phyloP scores from a whole-genome alignment of 2,113 vertebrate species.

The Oryctolagus cuniculus region DNA sequence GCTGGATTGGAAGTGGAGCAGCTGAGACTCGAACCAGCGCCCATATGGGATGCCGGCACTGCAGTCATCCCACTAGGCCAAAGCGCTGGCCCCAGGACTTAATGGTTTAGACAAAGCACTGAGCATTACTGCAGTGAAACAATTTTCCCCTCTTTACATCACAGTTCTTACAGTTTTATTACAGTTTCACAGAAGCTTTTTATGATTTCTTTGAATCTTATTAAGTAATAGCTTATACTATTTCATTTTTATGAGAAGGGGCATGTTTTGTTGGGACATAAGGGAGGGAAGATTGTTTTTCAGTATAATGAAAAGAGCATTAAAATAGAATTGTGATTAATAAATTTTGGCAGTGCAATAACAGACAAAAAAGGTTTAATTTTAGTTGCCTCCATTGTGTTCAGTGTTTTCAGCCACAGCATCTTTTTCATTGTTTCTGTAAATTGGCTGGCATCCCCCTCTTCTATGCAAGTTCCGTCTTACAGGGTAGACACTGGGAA shows the following conservation, averaged over 20 bases:
- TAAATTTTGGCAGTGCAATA: slow-evolving; percentile 35
- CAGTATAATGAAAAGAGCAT: slow-evolving; percentile 23
- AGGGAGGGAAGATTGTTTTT: slow-evolving; percentile 25
- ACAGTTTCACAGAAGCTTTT: slow-evolving; percentile 55
- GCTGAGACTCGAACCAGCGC: no score
- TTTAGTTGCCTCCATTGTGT: slow-evolving; percentile 21
- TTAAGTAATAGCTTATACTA: slow-evolving; percentile 39
- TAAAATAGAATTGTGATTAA: slow-evolving; percentile 37
- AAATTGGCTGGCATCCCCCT: neutral
- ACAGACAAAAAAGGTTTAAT: neutral
- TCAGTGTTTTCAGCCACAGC: slow-evolving; percentile 1
- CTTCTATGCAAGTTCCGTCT: neutral
- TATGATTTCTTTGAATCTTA: slow-evolving; percentile 50
- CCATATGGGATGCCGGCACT: no score
- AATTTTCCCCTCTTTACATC: neutral
- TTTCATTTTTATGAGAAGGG: slow-evolving; percentile 48
- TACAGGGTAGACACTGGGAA: neutral
- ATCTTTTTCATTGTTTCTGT: slow-evolving; percentile 58
- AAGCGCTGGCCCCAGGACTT: neutral
- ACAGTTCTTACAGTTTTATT: slow-evolving; percentile 62
- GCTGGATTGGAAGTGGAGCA: no score
- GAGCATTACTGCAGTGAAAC: slow-evolving; percentile 39
- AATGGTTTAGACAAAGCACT: neutral
- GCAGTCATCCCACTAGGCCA: no score
- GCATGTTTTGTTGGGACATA: slow-evolving; percentile 50